Evolutionary conservation across 2,113 vertebrate species (phyloP).

Genomic region (Rhynchomys soricoides): DNA sequence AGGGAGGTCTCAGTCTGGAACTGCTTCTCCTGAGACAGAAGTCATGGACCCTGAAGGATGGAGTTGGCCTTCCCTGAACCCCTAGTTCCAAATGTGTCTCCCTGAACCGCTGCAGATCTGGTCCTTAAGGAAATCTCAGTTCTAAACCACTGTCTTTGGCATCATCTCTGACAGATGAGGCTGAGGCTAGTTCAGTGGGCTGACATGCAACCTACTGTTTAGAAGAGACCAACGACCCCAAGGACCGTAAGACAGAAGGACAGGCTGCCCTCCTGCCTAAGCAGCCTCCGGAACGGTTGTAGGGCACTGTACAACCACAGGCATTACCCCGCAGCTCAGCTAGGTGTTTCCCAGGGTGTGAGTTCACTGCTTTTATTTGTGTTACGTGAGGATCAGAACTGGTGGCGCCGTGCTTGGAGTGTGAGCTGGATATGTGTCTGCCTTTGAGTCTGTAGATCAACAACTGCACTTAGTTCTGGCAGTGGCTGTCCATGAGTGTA

Average conservation of each 20-base stretch:
- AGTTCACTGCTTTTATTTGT: neutral
- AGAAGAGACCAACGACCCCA: fast-evolving
- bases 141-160: neutral
- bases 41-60: neutral
- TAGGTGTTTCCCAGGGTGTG: neutral
- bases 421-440: neutral
- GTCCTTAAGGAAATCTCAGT: too few relatives aligned
- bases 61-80: neutral
- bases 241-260: neutral
- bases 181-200: neutral
- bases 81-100: neutral
- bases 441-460: neutral
- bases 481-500: fast-evolving
- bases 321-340: neutral
- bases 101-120: neutral
- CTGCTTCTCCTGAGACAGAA: neutral
- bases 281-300: neutral
- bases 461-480: neutral
- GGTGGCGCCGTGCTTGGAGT: neutral
- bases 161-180: neutral
- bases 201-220: neutral
- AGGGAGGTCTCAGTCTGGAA: neutral
- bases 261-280: neutral
- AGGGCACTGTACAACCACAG: too few relatives aligned
- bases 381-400: neutral